Percentiles rank a stretch among this genome's conserved stretches.
phyloP scores from a whole-genome alignment of 2,113 vertebrate genomes.

The Rhodinocichla rosea region DNA sequence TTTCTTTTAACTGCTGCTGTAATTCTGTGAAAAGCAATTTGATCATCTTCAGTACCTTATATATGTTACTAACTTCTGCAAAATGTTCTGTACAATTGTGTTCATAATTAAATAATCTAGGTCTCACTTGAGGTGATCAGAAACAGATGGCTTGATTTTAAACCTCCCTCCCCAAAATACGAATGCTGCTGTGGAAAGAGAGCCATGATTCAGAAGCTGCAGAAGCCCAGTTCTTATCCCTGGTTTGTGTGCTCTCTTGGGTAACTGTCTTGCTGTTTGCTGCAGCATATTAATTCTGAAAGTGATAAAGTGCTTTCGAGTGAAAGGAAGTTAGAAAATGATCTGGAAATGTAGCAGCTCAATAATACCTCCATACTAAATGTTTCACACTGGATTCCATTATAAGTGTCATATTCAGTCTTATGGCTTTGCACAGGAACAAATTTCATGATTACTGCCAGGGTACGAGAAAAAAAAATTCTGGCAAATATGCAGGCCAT shows the following conservation, averaged over 20 bases:
- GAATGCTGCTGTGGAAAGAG: neutral
- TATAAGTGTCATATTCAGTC: neutral
- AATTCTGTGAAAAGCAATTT: neutral
- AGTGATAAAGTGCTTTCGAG: neutral
- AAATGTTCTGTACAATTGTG: neutral
- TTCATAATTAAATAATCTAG: neutral
- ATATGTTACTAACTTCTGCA: neutral
- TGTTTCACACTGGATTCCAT: constrained; percentile 6
- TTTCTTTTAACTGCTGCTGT: neutral
- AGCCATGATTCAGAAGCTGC: neutral
- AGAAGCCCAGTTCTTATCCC: neutral
- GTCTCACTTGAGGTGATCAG: neutral
- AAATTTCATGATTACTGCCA: neutral
- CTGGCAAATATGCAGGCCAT: neutral
- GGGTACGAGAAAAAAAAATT: neutral
- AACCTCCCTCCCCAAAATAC: neutral
- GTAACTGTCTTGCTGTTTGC: neutral
- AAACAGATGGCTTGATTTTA: neutral
- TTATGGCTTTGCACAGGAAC: neutral
- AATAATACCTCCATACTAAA: constrained; percentile 1
- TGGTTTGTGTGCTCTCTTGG: neutral
- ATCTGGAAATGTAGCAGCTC: neutral
- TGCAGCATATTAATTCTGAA: constrained; percentile 15
- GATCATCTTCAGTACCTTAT: neutral
- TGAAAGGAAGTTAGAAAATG: constrained; percentile 37